Conservation (phyloP, 2,797 vertebrate species). For the Oreonectes daqikongensis region DNA sequence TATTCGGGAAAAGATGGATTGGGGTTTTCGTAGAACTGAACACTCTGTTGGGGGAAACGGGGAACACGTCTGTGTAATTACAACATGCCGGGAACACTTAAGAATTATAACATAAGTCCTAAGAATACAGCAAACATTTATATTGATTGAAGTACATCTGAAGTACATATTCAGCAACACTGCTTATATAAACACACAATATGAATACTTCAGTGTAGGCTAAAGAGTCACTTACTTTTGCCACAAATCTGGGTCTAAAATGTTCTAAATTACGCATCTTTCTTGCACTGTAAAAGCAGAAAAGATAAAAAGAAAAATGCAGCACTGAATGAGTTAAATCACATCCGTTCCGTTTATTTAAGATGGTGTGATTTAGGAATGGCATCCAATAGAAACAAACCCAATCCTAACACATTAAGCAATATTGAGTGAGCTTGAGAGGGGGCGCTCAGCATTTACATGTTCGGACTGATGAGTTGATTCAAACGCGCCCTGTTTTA, state of each 20-base stretch:
- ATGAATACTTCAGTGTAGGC: not conserved
- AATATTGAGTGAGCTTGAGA: conserved; percentile 83
- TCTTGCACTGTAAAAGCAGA: not conserved
- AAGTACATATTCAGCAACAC: no score
- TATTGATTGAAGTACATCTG: no score
- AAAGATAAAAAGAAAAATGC: not conserved
- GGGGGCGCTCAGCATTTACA: conserved; percentile 85
- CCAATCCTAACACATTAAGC: conserved; percentile 84
- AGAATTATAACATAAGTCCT: no score
- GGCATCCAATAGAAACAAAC: conserved; percentile 80
- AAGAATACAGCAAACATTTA: no score
- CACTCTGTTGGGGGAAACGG: not conserved
- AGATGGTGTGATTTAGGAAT: not conserved
- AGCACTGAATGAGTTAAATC: not conserved
- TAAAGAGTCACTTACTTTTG: not conserved
- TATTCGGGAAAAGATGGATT: not conserved
- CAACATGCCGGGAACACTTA: no score
- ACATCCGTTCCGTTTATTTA: not conserved
- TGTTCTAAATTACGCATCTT: no score
- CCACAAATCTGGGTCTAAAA: no score
- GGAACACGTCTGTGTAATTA: no score
- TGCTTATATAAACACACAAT: no score
- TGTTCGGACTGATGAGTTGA: conserved; percentile 94
- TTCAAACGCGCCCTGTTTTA: conserved; percentile 81
- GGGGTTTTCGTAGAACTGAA: not conserved